Evolutionary conservation across 2,113 vertebrate genomes (phyloP).

Genomic region (Rhipidura dahli): DNA sequence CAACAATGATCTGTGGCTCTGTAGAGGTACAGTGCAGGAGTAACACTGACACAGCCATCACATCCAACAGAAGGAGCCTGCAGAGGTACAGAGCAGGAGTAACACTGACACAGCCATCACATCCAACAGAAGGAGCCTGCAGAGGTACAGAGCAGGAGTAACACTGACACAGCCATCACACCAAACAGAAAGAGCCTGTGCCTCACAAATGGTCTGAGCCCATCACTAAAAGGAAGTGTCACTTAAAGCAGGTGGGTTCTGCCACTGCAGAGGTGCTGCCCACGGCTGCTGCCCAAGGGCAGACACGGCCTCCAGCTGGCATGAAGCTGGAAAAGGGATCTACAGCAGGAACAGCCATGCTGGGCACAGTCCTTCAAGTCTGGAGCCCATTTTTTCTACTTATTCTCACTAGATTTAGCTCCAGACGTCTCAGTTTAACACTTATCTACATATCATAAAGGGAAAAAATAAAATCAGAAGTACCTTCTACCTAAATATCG

Average conservation of each 20-base stretch:
- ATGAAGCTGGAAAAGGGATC: background rate
- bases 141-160: background rate
- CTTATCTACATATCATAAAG: background rate
- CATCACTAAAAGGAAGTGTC: background rate
- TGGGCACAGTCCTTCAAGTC: background rate
- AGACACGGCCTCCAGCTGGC: background rate
- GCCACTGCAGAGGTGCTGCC: background rate
- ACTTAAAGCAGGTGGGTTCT: background rate
- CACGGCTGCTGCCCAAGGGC: background rate
- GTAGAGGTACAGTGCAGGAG: background rate
- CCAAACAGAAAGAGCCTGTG: background rate
- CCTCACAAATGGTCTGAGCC: background rate
- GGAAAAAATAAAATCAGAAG: background rate
- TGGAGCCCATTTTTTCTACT: background rate
- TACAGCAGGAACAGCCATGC: background rate
- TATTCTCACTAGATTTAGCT: background rate
- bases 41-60: background rate
- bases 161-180: background rate
- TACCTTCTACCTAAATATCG: background rate
- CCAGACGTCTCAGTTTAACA: background rate
- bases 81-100: background rate
- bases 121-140: too few relatives aligned
- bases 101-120: background rate
- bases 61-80: background rate
- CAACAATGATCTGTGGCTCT: background rate